Base-by-base conservation (phyloP, 2,888 invertebrate genomes). In the Hypomecis atomaria region DNA sequence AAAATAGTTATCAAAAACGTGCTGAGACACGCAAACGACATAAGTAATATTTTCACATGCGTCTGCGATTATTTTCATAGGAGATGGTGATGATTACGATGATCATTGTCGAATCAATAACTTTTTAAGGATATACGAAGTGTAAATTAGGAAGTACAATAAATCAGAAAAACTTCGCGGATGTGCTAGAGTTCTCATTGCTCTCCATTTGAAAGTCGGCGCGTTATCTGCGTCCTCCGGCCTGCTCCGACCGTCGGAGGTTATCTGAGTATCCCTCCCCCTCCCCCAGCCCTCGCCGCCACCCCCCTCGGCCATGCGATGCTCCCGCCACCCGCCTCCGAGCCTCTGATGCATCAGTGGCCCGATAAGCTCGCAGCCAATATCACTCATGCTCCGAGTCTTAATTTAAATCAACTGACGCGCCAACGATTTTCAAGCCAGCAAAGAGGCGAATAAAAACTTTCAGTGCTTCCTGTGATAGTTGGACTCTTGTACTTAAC, bases 181-280 rank as follows among this genome's bases (percentile, higher is more conserved):
- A 23, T 52, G 13, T 6, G 76, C 86, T 86, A 88, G 85, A 88
- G 86, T 85, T 79, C 79, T 86, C 44, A 47, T 56, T 56, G 47
- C 11, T 56, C 76, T 87, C 88, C 85, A 85, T 86, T 89, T 86
- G 84, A 87, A 90, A 88, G 88, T 87, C 86, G 83, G 68, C 64
- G 72, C 76, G 81, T 83, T 87, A 85, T 90, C 89, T 79, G 74
- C 85, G 86, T 88, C 87, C 89, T 89, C 88, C 85, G 86, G 75
- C 78, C 77, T 47, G 47, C 55, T 44, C 34, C 50, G 34, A 81
- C 36, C 77, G 84, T 73, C 86, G 81, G 79, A 86, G 91, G 91
- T 90, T 91, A 91, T 91, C 91, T 73, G 69, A 66, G 80, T 82
- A 77, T 79, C 80, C 80, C 79, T 77, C 79, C 79, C 77, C 79